phyloP scores from a whole-genome alignment of 2,888 invertebrate species.

The Cinara cedri region DNA sequence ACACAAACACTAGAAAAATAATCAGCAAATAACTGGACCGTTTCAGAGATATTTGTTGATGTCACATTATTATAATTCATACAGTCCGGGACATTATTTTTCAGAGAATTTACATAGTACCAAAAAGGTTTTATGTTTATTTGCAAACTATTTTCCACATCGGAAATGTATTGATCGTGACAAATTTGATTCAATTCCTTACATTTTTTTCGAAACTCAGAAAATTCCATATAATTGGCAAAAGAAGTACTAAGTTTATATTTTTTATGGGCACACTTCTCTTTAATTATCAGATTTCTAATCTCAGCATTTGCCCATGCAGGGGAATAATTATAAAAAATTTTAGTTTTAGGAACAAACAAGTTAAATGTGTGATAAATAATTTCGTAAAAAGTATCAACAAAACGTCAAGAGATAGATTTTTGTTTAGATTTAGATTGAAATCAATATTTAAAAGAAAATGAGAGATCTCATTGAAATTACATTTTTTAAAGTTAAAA shows the following conservation, averaged over 20 bases:
- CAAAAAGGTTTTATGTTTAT: background rate
- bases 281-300: background rate
- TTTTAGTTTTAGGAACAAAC: background rate
- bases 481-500: too few relatives aligned
- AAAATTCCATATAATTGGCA: background rate
- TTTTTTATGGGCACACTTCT: background rate
- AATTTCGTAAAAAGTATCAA: too few relatives aligned
- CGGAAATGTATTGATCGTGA: background rate
- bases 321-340: background rate
- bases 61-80: too few relatives aligned
- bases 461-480: too few relatives aligned
- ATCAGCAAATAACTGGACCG: too few relatives aligned
- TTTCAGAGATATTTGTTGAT: too few relatives aligned
- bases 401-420: too few relatives aligned
- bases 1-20: too few relatives aligned
- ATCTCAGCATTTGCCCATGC: background rate
- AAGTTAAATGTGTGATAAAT: too few relatives aligned
- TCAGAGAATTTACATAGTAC: background rate
- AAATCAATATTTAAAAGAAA: too few relatives aligned
- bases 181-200: background rate
- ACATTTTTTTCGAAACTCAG: background rate
- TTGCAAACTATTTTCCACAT: background rate
- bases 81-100: too few relatives aligned
- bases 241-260: background rate
- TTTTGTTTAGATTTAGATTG: too few relatives aligned